Percentiles rank a stretch among this genome's conserved stretches.
phyloP scores from a whole-genome alignment of 2,797 vertebrate genomes.

The Cheirogaleus major region DNA sequence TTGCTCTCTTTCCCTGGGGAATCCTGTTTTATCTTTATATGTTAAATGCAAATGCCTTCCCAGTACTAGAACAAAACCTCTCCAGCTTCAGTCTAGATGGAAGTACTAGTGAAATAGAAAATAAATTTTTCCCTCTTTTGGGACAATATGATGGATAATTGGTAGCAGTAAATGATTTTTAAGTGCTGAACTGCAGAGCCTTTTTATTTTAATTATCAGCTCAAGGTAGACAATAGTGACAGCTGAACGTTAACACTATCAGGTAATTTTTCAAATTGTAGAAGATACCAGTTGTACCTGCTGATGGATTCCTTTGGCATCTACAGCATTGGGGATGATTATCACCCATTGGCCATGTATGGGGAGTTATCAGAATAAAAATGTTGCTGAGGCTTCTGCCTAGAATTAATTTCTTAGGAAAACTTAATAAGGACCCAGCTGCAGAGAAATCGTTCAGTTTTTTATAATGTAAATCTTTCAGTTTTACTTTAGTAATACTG shows the following conservation, averaged over 20 bases:
- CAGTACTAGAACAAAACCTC: conserved; percentile 28
- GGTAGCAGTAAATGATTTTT: conserved; percentile 50
- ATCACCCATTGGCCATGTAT: not conserved
- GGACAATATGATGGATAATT: not conserved
- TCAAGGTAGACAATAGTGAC: not conserved
- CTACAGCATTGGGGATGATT: not conserved
- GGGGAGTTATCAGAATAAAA: conserved; percentile 32
- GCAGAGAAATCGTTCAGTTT: not conserved
- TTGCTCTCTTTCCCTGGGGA: conserved; percentile 53
- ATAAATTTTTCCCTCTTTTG: conserved; percentile 41
- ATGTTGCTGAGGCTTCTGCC: conserved; percentile 26
- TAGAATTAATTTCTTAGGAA: conserved; percentile 59
- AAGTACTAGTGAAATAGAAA: conserved; percentile 62
- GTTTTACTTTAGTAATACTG: conserved; percentile 49
- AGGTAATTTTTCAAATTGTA: conserved; percentile 38
- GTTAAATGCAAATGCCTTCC: conserved; percentile 56
- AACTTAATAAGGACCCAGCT: conserved; percentile 9
- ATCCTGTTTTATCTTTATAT: conserved; percentile 64
- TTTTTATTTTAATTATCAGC: conserved; percentile 34
- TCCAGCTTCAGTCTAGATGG: conserved; percentile 36
- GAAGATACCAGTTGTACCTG: not conserved
- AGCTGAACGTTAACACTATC: conserved; percentile 7
- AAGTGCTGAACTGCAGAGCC: conserved; percentile 17
- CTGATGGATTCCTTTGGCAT: conserved; percentile 33
- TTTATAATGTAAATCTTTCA: conserved; percentile 2